These are phyloP conservation scores for Harlomillsia oculata DNA, from an alignment of 1,140 invertebrate genomes.

Conservation along the genomic window DNA sequence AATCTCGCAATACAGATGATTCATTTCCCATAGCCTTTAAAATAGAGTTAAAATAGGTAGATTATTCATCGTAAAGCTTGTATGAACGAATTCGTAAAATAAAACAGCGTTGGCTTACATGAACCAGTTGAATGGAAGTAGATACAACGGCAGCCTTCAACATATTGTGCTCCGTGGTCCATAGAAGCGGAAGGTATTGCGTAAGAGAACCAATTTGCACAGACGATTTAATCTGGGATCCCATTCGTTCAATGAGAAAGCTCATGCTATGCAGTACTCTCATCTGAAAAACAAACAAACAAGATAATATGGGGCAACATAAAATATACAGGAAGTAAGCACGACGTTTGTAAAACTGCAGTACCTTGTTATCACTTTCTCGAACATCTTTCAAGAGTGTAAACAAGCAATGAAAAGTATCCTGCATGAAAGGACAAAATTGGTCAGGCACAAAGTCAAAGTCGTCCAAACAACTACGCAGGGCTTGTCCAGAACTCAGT, in stretches of 20 bases:
- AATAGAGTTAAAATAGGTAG: too few species aligned
- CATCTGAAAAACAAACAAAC: constrained; percentile 51
- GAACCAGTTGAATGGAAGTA: constrained; percentile 67
- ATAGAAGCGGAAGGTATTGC: constrained; percentile 72
- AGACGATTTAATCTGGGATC: constrained; percentile 60
- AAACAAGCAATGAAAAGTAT: constrained; percentile 67
- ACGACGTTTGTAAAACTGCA: constrained; percentile 9
- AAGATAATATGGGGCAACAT: neutral
- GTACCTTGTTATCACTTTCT: constrained; percentile 86
- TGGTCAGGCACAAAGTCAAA: constrained; percentile 82
- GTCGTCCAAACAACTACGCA: constrained; percentile 76
- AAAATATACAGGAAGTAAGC: constrained; percentile 10
- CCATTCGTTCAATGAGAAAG: constrained; percentile 77
- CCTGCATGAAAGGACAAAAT: constrained; percentile 70
- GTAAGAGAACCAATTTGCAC: constrained; percentile 54
- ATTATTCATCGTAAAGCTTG: too few species aligned
- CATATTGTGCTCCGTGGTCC: constrained; percentile 84
- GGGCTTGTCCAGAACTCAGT: constrained; percentile 62
- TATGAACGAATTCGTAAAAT: too few species aligned
- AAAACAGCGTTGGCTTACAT: constrained; percentile 51
- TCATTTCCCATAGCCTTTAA: constrained; percentile 52
- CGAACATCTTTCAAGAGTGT: constrained; percentile 71
- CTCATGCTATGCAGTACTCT: constrained; percentile 80
- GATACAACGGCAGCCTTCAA: constrained; percentile 81
- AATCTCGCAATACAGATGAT: constrained; percentile 47